Evolutionary conservation across 2,797 vertebrate genomes (phyloP).

Genomic region (Cynopterus sphinx): DNA sequence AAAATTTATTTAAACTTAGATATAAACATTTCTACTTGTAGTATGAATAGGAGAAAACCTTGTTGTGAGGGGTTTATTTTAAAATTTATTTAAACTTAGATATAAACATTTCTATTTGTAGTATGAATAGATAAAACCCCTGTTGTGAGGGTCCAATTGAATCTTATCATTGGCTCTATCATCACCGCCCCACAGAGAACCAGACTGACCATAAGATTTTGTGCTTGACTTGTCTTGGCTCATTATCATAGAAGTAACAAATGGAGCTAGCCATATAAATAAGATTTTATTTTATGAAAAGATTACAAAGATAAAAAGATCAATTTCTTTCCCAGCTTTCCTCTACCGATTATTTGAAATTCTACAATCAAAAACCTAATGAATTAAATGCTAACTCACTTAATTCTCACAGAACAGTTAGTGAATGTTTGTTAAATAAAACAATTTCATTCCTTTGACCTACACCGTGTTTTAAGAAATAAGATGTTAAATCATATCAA

Average conservation of each 20-base stretch:
- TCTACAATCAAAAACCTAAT: neutral
- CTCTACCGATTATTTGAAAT: neutral
- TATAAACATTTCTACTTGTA: constrained; percentile 24
- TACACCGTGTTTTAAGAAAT: constrained; percentile 5
- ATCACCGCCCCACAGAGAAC: neutral
- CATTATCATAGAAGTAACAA: neutral
- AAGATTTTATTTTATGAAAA: constrained; percentile 8
- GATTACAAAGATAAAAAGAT: constrained; percentile 38
- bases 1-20: neutral
- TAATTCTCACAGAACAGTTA: neutral
- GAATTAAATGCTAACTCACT: neutral
- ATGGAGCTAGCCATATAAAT: neutral
- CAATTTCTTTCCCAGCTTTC: neutral
- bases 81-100: neutral
- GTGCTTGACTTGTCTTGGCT: neutral
- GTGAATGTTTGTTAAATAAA: constrained; percentile 16
- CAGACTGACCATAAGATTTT: neutral
- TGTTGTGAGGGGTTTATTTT: neutral
- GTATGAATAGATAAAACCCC: neutral
- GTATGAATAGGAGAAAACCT: neutral
- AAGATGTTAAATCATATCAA: neutral
- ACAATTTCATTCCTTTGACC: neutral
- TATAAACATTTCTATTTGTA: constrained; percentile 20
- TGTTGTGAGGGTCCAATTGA: neutral
- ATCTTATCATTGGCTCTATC: neutral